These are phyloP conservation scores for Merops nubicus DNA, from an alignment of 2,113 vertebrate species.

Conservation along the genomic window DNA sequence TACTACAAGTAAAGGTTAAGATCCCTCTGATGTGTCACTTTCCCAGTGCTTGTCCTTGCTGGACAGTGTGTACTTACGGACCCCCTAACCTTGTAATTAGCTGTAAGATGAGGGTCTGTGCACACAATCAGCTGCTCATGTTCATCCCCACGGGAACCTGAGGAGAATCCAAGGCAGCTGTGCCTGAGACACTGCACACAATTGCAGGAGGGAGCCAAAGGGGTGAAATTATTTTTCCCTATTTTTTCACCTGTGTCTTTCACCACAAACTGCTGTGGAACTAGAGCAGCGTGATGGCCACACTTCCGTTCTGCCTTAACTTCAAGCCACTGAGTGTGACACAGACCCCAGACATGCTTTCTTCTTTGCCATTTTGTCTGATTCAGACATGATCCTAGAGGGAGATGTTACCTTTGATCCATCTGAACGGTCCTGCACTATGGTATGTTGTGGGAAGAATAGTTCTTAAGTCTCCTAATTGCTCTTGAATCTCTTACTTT, in stretches of 20 bases:
- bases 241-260: neutral
- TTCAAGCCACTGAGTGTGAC: neutral
- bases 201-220: neutral
- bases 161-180: neutral
- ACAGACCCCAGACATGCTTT: neutral
- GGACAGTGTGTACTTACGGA: neutral
- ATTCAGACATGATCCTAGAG: neutral
- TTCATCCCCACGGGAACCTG: neutral
- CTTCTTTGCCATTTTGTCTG: neutral
- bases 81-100: neutral
- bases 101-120: neutral
- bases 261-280: neutral
- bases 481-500: constrained; percentile 11
- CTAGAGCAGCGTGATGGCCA: neutral
- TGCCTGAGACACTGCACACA: neutral
- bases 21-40: neutral
- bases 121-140: neutral
- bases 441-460: neutral
- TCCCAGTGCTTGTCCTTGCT: neutral
- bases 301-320: neutral
- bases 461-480: neutral
- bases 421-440: neutral
- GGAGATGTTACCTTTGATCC: neutral
- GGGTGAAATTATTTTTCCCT: neutral
- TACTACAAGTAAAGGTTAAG: neutral